These are phyloP conservation scores for Parochlus steinenii DNA, from an alignment of 2,888 invertebrate genomes.

Conservation along the genomic window DNA sequence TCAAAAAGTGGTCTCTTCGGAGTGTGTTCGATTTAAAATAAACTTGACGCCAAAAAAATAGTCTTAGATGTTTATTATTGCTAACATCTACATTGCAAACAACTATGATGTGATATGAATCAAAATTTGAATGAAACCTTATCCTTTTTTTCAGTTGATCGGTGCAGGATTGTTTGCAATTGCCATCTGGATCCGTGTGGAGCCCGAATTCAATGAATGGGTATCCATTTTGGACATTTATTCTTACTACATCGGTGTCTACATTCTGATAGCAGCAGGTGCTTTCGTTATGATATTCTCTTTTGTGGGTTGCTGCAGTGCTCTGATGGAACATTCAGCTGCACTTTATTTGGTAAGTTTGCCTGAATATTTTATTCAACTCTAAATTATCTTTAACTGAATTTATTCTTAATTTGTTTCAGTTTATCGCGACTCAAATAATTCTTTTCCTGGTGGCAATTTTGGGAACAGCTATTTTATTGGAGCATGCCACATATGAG, in stretches of 20 bases:
- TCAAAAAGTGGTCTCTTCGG: too few species aligned
- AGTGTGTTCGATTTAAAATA: too few species aligned
- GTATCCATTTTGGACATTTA: conserved; percentile 54
- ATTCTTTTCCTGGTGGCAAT: conserved; percentile 53
- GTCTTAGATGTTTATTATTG: too few species aligned
- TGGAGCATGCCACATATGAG: conserved; percentile 66
- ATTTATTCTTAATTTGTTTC: conserved; percentile 23
- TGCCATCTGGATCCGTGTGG: conserved; percentile 66
- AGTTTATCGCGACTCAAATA: conserved; percentile 60
- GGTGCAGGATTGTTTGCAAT: conserved; percentile 63
- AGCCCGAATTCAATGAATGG: conserved; percentile 71
- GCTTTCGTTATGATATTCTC: conserved; percentile 57
- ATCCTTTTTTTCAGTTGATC: conserved; percentile 40
- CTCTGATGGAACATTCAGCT: conserved; percentile 54
- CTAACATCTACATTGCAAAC: too few species aligned
- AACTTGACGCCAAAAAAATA: too few species aligned
- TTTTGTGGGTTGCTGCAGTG: conserved; percentile 69
- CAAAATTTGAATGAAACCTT: conserved; percentile 2
- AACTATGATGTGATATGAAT: too few species aligned
- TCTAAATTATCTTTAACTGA: too few species aligned
- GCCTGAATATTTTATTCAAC: too few species aligned
- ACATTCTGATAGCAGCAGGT: conserved; percentile 57
- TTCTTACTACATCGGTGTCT: conserved; percentile 69
- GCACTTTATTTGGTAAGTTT: conserved; percentile 52
- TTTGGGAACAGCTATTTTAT: conserved; percentile 55